Evolutionary conservation across 2,113 vertebrate genomes (phyloP).

Genomic region (Sphaerodactylus townsendi): DNA sequence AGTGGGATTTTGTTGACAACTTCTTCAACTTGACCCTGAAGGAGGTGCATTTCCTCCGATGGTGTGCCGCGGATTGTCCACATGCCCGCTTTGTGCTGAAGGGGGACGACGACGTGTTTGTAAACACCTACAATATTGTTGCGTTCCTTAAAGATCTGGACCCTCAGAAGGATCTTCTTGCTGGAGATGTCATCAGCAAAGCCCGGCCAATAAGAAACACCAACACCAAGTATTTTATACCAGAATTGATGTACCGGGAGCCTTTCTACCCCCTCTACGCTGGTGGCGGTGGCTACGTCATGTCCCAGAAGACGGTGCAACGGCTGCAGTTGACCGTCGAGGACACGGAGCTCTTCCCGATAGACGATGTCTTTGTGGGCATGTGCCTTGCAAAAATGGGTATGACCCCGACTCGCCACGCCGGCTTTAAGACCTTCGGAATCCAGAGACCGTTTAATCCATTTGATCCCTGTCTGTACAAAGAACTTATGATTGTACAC

Average conservation of each 20-base stretch:
- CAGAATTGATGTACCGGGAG: slow-evolving; percentile 70
- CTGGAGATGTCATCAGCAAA: slow-evolving; percentile 72
- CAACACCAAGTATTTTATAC: slow-evolving; percentile 78
- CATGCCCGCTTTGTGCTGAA: slow-evolving; percentile 71
- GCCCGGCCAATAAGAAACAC: slow-evolving; percentile 77
- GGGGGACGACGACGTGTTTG: slow-evolving; percentile 78
- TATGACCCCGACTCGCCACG: slow-evolving; percentile 66
- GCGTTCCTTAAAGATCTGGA: slow-evolving; percentile 72
- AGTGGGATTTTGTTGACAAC: slow-evolving; percentile 80
- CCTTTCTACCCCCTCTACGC: slow-evolving; percentile 76
- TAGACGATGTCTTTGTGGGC: slow-evolving; percentile 80
- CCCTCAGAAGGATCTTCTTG: slow-evolving; percentile 72
- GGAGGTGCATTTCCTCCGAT: slow-evolving; percentile 78
- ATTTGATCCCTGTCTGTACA: slow-evolving; percentile 77
- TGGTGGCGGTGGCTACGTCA: slow-evolving; percentile 76
- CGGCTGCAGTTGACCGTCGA: slow-evolving; percentile 62
- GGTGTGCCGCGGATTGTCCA: slow-evolving; percentile 69
- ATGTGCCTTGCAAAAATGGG: slow-evolving; percentile 79
- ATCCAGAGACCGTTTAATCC: slow-evolving; percentile 70
- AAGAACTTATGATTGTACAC: slow-evolving; percentile 77
- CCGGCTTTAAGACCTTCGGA: slow-evolving; percentile 81
- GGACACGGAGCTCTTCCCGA: slow-evolving; percentile 73
- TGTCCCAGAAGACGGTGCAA: slow-evolving; percentile 71
- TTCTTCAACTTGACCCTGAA: slow-evolving; percentile 84
- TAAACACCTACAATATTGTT: slow-evolving; percentile 75